Percentiles rank a stretch among this genome's conserved stretches.
Evolutionary conservation across 2,888 invertebrate genomes (phyloP).

Genomic region (Lumbricus terrestris): DNA sequence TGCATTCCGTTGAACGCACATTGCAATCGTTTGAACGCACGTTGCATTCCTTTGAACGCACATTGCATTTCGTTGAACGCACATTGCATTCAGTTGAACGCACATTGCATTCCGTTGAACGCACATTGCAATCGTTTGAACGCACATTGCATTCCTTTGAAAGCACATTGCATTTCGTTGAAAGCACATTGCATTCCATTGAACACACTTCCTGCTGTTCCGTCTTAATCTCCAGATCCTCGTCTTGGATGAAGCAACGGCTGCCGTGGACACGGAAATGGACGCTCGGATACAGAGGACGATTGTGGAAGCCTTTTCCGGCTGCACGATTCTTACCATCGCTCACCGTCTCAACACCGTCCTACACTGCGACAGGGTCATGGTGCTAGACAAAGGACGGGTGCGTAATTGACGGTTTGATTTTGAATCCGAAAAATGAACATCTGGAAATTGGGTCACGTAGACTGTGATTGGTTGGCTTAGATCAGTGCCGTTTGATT

Average conservation of each 20-base stretch:
- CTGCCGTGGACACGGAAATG: slow-evolving; percentile 65
- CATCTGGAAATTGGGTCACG: neutral
- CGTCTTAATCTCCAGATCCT: slow-evolving; percentile 60
- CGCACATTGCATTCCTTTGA: too few relatives aligned
- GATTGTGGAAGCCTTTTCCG: slow-evolving; percentile 45
- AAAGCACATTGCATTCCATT: neutral
- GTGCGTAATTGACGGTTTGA: neutral
- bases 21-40: too few relatives aligned
- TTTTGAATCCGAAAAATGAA: neutral
- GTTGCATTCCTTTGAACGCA: too few relatives aligned
- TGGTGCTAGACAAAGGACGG: slow-evolving; percentile 53
- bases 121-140: too few relatives aligned
- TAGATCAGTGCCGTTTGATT: neutral
- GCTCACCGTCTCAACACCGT: slow-evolving; percentile 67
- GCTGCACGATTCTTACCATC: slow-evolving; percentile 57
- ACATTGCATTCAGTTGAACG: too few relatives aligned
- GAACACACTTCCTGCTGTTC: neutral
- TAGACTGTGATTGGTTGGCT: neutral
- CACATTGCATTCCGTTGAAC: too few relatives aligned
- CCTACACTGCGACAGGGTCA: slow-evolving; percentile 62
- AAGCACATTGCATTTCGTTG: neutral
- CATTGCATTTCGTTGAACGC: too few relatives aligned
- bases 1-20: too few relatives aligned
- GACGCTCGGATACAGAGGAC: slow-evolving; percentile 64
- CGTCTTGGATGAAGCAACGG: slow-evolving; percentile 57